phyloP scores from a whole-genome alignment of 2,797 vertebrate genomes.

The Lates japonicus region DNA sequence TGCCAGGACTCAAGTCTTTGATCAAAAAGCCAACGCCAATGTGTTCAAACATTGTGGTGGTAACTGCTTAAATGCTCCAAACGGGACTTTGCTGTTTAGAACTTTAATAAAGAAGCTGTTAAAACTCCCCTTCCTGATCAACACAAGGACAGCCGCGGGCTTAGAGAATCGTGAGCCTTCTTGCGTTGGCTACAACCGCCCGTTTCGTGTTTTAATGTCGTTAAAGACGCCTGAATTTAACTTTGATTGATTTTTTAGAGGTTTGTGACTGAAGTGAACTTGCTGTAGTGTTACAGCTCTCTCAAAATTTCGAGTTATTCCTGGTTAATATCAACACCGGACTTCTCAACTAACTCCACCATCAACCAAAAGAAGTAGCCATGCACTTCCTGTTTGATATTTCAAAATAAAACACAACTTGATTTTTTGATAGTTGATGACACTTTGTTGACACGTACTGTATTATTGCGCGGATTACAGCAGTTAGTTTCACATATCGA shows the following conservation, averaged over 20 bases:
- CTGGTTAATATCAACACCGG: slow-evolving; percentile 24
- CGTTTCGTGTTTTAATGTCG: neutral
- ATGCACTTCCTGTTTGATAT: neutral
- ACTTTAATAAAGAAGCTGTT: slow-evolving; percentile 51
- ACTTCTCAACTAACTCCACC: slow-evolving; percentile 62
- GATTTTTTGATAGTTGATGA: neutral
- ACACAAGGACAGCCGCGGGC: slow-evolving; percentile 29
- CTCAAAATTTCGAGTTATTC: slow-evolving; percentile 25
- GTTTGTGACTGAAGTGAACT: neutral
- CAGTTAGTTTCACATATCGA: neutral
- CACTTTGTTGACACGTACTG: no score
- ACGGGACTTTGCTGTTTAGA: slow-evolving; percentile 35
- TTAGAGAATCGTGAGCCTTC: neutral
- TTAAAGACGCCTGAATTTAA: neutral
- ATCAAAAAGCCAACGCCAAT: neutral
- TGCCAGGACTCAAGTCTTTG: neutral
- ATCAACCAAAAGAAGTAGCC: neutral
- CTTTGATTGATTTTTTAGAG: rapidly evolving
- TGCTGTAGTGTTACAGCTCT: neutral
- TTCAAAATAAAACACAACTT: slow-evolving; percentile 58
- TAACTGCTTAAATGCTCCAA: neutral
- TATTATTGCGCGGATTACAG: neutral
- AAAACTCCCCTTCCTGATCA: slow-evolving; percentile 52
- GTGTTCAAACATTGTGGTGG: neutral
- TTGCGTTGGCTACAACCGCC: neutral